Base-by-base conservation (phyloP, 2,888 invertebrate species). In the Antheraea yamamai region DNA sequence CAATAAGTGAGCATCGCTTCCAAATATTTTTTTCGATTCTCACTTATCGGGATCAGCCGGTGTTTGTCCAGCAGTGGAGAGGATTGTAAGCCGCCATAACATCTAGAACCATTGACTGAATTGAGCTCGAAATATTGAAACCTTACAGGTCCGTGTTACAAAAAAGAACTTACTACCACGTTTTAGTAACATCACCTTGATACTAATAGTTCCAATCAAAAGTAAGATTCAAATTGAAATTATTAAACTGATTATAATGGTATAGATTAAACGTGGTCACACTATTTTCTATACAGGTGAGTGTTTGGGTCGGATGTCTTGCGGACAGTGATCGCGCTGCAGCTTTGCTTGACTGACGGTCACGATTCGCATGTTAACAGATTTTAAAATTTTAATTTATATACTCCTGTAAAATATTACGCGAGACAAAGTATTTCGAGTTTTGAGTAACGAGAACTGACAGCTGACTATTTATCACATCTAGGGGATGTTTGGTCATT, bases 261-360 rank as follows among this genome's bases (percentile, higher is more conserved):
- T 23, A 3, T 18, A 20, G n/a, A 61, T 16, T 51, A 55, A 74
- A 26, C 51, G 47, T 75, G 71, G 74, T 72, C 39, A 61, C 30
- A 75, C 47, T 61, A 72, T 30, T 10, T 74, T 20, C 26, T 47
- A 61, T 75, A 72, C 61, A 39, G 74, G 64, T 35, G 72, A n/a
- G 70, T 72, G 72, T 71, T 26, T 8, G 12, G 39, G 7, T 18
- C 74, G 23, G 74, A 72, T n/a, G 66, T 52, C 68, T 68, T 52
- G 74, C 61, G 61, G 74, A 66, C 51, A 47, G 74, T 20, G 61
- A 64, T 74, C 70, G 23, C 55, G 70, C 12, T 66, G 68, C 70
- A 39, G 73, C 55, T 23, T 26, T 16, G 39, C 18, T 61, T 55
- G 39, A 58, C 74, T n/a, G 72, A 75, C 74, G 58, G 20, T 52